These are phyloP conservation scores for Priocnemis perturbator DNA, from an alignment of 2,888 invertebrate genomes.

Conservation along the genomic window DNA sequence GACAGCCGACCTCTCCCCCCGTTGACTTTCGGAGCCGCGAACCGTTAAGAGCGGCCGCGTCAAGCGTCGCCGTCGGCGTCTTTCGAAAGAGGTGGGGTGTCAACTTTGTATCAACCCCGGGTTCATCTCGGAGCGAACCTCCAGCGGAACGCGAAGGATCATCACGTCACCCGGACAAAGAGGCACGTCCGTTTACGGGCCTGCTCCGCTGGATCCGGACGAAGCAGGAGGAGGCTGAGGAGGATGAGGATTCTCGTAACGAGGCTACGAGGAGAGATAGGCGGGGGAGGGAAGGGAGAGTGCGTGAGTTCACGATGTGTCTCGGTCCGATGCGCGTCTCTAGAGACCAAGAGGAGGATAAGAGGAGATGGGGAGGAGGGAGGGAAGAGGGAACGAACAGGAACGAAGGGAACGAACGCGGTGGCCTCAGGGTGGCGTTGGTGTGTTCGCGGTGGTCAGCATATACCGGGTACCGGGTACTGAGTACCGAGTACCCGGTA, in stretches of 20 bases:
- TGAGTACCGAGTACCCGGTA: conserved; percentile 34
- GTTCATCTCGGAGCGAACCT: not conserved
- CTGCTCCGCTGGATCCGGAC: conserved; percentile 14
- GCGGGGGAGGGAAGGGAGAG: conserved; percentile 18
- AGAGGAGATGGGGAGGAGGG: conserved; percentile 25
- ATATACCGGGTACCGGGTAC: conserved; percentile 41
- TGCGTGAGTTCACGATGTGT: conserved; percentile 54
- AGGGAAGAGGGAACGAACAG: conserved; percentile 24
- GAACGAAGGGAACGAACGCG: conserved; percentile 50
- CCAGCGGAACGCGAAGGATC: conserved; percentile 23
- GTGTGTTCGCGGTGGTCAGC: conserved; percentile 41
- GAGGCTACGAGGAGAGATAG: conserved; percentile 47
- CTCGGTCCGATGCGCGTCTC: conserved; percentile 46
- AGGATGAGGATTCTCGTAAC: conserved; percentile 51
- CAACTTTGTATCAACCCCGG: too few relatives aligned
- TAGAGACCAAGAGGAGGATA: conserved; percentile 21
- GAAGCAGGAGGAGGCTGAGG: conserved; percentile 34
- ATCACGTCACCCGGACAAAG: conserved; percentile 43
- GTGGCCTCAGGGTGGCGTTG: conserved; percentile 56
- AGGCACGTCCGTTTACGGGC: conserved; percentile 44
- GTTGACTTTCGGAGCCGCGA: too few relatives aligned
- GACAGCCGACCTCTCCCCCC: too few relatives aligned
- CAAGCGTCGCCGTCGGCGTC: too few relatives aligned
- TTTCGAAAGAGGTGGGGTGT: too few relatives aligned
- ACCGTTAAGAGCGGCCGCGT: too few relatives aligned